Conservation (phyloP, 2,797 vertebrate genomes). For the Acipenser oxyrinchus region DNA sequence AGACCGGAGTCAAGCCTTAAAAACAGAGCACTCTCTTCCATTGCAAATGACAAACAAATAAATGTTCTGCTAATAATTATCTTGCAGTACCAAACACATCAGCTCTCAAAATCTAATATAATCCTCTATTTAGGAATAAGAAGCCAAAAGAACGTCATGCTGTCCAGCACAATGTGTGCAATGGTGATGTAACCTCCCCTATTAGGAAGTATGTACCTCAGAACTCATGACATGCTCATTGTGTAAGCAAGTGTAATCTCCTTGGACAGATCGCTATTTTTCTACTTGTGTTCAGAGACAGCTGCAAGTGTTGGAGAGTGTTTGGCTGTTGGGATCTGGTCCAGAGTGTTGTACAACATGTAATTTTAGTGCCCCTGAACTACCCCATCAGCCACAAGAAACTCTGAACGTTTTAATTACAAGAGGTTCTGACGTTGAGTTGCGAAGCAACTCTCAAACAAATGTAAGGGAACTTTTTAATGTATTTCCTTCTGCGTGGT, state of each 20-base stretch:
- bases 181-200: not conserved
- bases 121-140: not conserved
- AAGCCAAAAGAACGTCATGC: not conserved
- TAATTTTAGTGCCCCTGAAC: conserved; percentile 52
- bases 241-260: conserved; percentile 11
- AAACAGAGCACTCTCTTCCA: too few species aligned
- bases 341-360: conserved; percentile 50
- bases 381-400: conserved; percentile 55
- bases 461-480: too few species aligned
- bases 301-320: conserved; percentile 53
- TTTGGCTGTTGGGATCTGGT: conserved; percentile 38
- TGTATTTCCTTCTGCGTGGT: too few species aligned
- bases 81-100: too few species aligned
- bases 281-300: conserved; percentile 43
- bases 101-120: not conserved
- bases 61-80: too few species aligned
- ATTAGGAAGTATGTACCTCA: not conserved
- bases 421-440: conserved; percentile 26
- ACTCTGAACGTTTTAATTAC: conserved; percentile 28
- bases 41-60: too few species aligned
- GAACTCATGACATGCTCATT: not conserved
- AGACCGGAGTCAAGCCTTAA: too few species aligned
- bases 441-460: too few species aligned
- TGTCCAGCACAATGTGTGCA: not conserved
- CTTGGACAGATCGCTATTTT: conserved; percentile 29